phyloP scores from a whole-genome alignment of 53 echinoderm and acorn worm genomes.

The Pentamera pediparva region DNA sequence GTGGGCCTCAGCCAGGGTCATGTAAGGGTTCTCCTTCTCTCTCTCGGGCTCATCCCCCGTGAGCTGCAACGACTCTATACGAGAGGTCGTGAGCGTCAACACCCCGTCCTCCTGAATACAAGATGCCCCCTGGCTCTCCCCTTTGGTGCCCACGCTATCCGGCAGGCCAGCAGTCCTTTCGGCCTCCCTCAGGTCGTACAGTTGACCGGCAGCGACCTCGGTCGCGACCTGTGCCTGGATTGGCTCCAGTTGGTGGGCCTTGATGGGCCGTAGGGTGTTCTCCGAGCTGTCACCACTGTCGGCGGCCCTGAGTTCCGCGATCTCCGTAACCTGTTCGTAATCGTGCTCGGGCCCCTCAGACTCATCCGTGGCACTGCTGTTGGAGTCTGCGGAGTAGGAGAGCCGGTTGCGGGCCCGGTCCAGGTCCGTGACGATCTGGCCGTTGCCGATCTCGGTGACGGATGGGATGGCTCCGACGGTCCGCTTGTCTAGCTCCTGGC shows the following conservation, averaged over 20 bases:
- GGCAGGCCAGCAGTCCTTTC: background rate
- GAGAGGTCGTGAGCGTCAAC: background rate
- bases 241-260: background rate
- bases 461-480: too few species aligned
- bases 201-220: background rate
- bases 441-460: background rate
- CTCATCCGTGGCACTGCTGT: conserved; percentile 53
- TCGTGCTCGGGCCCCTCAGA: conserved; percentile 7
- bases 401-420: conserved; percentile 32
- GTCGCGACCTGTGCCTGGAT: background rate
- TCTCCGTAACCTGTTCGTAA: background rate
- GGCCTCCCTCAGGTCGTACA: background rate
- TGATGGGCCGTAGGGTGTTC: conserved; percentile 7
- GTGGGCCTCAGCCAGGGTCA: conserved; percentile 9
- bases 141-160: background rate
- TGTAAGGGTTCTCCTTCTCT: background rate
- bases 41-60: background rate
- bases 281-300: conserved; percentile 25
- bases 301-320: background rate
- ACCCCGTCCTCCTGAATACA: conserved; percentile 28
- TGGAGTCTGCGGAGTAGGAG: conserved; percentile 49
- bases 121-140: background rate
- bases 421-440: conserved; percentile 9
- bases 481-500: too few species aligned
- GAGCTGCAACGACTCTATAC: conserved; percentile 15